These are phyloP conservation scores for Catostomus latipinnis DNA, from an alignment of 2,797 vertebrate genomes.

Conservation along the genomic window DNA sequence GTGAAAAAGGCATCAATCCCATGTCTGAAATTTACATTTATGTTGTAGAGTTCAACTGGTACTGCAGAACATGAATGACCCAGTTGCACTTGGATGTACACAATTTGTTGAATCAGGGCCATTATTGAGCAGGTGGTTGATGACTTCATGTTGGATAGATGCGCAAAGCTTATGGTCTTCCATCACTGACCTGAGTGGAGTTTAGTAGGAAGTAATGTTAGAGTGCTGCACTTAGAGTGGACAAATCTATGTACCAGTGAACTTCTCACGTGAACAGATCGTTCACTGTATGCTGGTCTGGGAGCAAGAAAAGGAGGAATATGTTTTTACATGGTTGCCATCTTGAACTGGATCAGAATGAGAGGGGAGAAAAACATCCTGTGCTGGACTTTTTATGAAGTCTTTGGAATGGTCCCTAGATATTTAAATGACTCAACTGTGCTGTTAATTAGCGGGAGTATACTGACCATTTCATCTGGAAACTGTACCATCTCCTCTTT, in stretches of 20 bases:
- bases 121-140: not conserved
- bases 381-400: not conserved
- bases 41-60: not conserved
- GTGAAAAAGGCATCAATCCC: no score
- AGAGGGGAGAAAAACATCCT: not conserved
- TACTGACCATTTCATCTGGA: no score
- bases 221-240: not conserved
- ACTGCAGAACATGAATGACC: not conserved
- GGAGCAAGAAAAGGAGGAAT: not conserved
- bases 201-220: not conserved
- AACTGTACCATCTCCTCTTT: no score
- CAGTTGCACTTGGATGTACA: not conserved
- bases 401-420: not conserved
- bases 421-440: no score
- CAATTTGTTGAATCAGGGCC: not conserved
- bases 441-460: no score
- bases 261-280: not conserved
- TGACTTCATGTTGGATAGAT: not conserved
- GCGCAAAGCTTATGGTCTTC: not conserved
- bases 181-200: not conserved
- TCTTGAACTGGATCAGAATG: not conserved
- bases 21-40: not conserved
- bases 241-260: not conserved
- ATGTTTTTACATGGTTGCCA: not conserved
- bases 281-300: not conserved